These are phyloP conservation scores for Drosophila prosaltans DNA, from an alignment of 1,140 invertebrate species.

Conservation along the genomic window DNA sequence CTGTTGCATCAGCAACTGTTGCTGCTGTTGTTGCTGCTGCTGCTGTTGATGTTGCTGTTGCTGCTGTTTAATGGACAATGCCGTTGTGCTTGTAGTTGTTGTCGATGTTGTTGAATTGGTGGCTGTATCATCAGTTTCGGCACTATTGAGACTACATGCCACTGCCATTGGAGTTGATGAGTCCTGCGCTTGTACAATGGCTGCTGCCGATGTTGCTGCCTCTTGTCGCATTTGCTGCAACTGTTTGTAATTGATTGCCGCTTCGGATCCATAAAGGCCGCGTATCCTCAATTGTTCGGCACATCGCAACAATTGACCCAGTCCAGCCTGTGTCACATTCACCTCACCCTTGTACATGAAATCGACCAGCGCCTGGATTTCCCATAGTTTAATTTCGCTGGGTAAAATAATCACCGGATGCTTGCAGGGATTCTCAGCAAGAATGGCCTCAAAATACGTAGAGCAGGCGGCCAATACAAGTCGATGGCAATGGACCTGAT, in stretches of 20 bases:
- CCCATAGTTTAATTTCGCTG: constrained; percentile 87
- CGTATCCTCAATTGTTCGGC: constrained; percentile 92
- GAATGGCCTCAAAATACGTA: constrained; percentile 90
- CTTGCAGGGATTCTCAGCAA: constrained; percentile 92
- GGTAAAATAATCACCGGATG: constrained; percentile 94
- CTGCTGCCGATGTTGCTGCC: constrained; percentile 18
- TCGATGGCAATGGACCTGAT: constrained; percentile 94
- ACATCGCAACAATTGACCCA: constrained; percentile 90
- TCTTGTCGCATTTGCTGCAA: constrained; percentile 62
- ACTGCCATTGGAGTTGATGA: constrained; percentile 7
- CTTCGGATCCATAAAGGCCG: constrained; percentile 84
- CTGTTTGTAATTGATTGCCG: constrained; percentile 80
- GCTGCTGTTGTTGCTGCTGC: constrained; percentile 34
- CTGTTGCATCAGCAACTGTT: constrained; percentile 22
- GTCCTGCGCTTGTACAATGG: constrained; percentile 19
- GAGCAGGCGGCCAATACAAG: constrained; percentile 92
- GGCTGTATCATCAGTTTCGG: constrained; percentile 65
- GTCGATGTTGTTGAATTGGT: constrained; percentile 74
- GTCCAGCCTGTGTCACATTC: constrained; percentile 91
- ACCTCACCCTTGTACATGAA: constrained; percentile 95
- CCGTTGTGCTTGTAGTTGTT: constrained; percentile 59
- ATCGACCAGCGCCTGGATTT: constrained; percentile 92
- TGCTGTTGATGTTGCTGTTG: constrained; percentile 42
- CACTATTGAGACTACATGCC: constrained; percentile 38
- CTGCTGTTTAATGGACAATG: constrained; percentile 43